These are phyloP conservation scores for Rhagoletis pomonella DNA, from an alignment of 1,140 invertebrate species.

Conservation along the genomic window DNA sequence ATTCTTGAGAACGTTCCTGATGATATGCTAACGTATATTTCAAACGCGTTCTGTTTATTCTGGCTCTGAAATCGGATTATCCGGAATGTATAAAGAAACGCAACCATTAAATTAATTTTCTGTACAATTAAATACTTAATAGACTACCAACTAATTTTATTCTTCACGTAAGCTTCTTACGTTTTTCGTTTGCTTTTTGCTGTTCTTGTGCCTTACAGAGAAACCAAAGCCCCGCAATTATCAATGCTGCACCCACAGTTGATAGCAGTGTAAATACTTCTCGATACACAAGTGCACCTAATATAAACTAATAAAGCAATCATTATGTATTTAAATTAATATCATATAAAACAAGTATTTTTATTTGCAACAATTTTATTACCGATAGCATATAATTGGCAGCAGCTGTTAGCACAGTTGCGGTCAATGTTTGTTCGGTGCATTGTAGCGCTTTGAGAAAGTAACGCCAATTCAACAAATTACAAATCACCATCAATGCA, in stretches of 20 bases:
- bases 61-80: too few relatives aligned
- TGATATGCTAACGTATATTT: too few relatives aligned
- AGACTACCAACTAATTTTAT: not conserved
- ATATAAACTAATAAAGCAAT: slow-evolving; percentile 61
- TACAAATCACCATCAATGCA: slow-evolving; percentile 76
- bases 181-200: slow-evolving; percentile 10
- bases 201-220: slow-evolving; percentile 60
- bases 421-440: slow-evolving; percentile 76
- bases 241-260: slow-evolving; percentile 63
- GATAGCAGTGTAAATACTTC: slow-evolving; percentile 64
- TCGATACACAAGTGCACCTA: slow-evolving; percentile 63
- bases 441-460: slow-evolving; percentile 77
- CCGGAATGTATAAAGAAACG: too few relatives aligned
- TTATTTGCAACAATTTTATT: slow-evolving; percentile 59
- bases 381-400: slow-evolving; percentile 79
- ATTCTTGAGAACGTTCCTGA: too few relatives aligned
- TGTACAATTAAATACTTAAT: too few relatives aligned
- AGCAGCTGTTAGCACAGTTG: slow-evolving; percentile 76
- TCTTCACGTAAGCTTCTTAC: not conserved
- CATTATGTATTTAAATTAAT: not conserved
- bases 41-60: too few relatives aligned
- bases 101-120: too few relatives aligned
- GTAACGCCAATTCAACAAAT: slow-evolving; percentile 77
- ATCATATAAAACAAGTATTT: not conserved
- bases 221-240: slow-evolving; percentile 68